These are phyloP conservation scores for Apis mellifera DNA, from an alignment of 1,140 invertebrate species.

Conservation along the genomic window Amel_HAv3.1 CM009936.2:3353501-3354000, in stretches of 20 bases:
- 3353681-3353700: conserved; percentile 40
- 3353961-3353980: too few relatives aligned
- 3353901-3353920: neutral
- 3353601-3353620: conserved; percentile 49
- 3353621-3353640: conserved; percentile 37
- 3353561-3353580: neutral
- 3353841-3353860: too few relatives aligned
- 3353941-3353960: too few relatives aligned
- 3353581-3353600: too few relatives aligned
- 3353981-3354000: too few relatives aligned
- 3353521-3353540: conserved; percentile 50
- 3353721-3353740: conserved; percentile 8
- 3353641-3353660: conserved; percentile 21
- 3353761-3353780: neutral
- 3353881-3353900: neutral
- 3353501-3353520: conserved; percentile 73
- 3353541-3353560: neutral
- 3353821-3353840: neutral
- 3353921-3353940: too few relatives aligned
- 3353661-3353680: conserved; percentile 32
- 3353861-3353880: neutral
- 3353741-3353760: neutral
- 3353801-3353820: neutral
- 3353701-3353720: conserved; percentile 20
- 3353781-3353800: too few relatives aligned